Conservation (phyloP, 2,888 invertebrate species). For the Andricus quercusramuli region DNA sequence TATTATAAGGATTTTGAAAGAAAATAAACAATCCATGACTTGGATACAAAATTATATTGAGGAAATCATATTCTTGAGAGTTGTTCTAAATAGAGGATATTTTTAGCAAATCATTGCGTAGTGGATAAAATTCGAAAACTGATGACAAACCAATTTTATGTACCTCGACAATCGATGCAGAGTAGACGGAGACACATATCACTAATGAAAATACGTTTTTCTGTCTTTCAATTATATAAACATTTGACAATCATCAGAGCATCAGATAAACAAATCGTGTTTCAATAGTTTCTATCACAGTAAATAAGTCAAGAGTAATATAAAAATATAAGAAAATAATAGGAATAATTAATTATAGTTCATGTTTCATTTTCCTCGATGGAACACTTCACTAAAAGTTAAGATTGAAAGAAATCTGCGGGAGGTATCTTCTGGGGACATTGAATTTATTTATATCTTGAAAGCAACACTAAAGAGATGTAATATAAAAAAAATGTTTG, state of each 20-base stretch:
- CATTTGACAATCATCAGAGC: background rate
- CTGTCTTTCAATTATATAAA: background rate
- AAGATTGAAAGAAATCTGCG: slow-evolving; percentile 18
- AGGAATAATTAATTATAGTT: background rate
- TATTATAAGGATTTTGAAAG: background rate
- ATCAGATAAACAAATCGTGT: background rate
- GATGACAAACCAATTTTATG: slow-evolving; percentile 49
- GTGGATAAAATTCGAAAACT: slow-evolving; percentile 3
- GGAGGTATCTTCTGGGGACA: background rate
- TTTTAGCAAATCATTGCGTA: background rate
- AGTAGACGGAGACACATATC: slow-evolving; percentile 80
- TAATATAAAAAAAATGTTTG: background rate
- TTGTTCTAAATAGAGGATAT: background rate
- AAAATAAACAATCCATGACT: background rate
- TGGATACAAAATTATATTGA: background rate
- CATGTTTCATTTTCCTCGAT: background rate
- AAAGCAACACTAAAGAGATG: background rate
- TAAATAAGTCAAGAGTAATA: background rate
- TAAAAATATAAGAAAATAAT: background rate
- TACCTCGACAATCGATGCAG: slow-evolving; percentile 82
- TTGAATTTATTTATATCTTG: slow-evolving; percentile 26
- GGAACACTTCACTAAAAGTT: background rate
- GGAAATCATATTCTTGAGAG: slow-evolving; percentile 7
- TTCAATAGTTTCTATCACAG: background rate
- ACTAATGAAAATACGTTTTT: slow-evolving; percentile 62